Conservation (phyloP, 2,888 invertebrate genomes). For the Thera obeliscata region DNA sequence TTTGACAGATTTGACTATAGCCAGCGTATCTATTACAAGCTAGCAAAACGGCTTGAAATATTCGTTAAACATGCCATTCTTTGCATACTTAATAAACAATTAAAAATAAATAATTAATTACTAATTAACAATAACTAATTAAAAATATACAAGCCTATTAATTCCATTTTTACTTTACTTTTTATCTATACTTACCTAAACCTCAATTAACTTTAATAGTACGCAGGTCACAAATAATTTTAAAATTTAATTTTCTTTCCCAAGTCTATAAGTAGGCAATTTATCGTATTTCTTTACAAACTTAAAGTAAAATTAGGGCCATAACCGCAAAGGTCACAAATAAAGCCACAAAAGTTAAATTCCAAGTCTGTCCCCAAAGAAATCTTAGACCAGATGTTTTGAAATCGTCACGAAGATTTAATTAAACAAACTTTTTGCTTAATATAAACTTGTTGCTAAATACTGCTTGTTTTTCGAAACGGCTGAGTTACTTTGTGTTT, state of each 20-base stretch:
- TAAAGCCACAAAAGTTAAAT: constrained; percentile 52
- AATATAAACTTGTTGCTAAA: constrained; percentile 57
- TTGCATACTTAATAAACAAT: no score
- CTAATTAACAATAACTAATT: no score
- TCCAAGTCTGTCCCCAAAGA: constrained; percentile 43
- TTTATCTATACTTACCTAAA: no score
- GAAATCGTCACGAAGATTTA: constrained; percentile 68
- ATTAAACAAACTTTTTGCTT: constrained; percentile 64
- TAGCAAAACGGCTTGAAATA: no score
- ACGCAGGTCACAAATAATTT: constrained; percentile 2
- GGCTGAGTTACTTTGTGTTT: constrained; percentile 22
- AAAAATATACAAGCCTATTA: no score
- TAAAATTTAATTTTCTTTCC: constrained; percentile 7
- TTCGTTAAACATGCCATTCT: no score
- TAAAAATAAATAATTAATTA: no score
- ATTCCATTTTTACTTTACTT: no score
- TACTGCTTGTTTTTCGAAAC: constrained; percentile 47
- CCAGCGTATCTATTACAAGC: no score
- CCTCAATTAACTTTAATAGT: no score
- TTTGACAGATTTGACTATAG: no score
- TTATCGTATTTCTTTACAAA: constrained; percentile 20
- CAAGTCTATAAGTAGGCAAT: constrained; percentile 19
- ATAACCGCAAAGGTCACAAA: constrained; percentile 43
- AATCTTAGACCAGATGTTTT: constrained; percentile 63
- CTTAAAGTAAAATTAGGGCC: constrained; percentile 28